Evolutionary conservation across 2,797 vertebrate genomes (phyloP), one percentile per base, ranked within the genome.

Genomic region (Dendrocincla tyrannina): DNA sequence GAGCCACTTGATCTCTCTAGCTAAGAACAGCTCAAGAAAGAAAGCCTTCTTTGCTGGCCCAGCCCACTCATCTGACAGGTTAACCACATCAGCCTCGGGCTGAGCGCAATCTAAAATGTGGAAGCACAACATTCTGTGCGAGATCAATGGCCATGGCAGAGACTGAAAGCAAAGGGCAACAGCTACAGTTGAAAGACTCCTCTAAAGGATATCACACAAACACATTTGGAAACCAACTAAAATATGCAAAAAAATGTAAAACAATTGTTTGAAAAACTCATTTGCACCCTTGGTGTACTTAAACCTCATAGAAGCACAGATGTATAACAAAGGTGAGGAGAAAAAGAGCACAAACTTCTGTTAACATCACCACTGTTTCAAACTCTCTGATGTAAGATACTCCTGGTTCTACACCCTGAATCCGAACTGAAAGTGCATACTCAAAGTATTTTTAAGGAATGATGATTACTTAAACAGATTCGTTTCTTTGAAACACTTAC

Each of bases 21-120:
- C 41, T 75, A 74, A n/a, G 23, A 62, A 69, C 37, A 66, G 17
- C n/a, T 72, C 27, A 42, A 20, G 60, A 39, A 77, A 32, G 19
- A 17, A 79, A 64, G 37, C 16, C 44, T 50, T 8, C 30, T 64
- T 37, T 27, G n/a, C 37, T 55, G 39, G 35, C 23, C 27, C 42
- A 82, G 52, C 32, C 74, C 70, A 15, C 17, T 14, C 13, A 37
- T 78, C 53, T 32, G 67, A 10, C 56, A 85, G 64, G 50, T 41
- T 46, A 78, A 44, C 9, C 5, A 0, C 59, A 64, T 11, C 28
- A 32, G 32, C 28, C 22, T 18, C 0, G 0, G 35, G 37, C 46
- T 47, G 46, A 30, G 30, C 8, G 1, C 1, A 0, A 9, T 8
- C n/a, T 11, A 11, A 60, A 80, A 77, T 4, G 5, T n/a, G 22